Percentiles rank a stretch among this genome's conserved stretches.
phyloP scores from a whole-genome alignment of 1,140 invertebrate genomes.

The Heliconius congener region DNA sequence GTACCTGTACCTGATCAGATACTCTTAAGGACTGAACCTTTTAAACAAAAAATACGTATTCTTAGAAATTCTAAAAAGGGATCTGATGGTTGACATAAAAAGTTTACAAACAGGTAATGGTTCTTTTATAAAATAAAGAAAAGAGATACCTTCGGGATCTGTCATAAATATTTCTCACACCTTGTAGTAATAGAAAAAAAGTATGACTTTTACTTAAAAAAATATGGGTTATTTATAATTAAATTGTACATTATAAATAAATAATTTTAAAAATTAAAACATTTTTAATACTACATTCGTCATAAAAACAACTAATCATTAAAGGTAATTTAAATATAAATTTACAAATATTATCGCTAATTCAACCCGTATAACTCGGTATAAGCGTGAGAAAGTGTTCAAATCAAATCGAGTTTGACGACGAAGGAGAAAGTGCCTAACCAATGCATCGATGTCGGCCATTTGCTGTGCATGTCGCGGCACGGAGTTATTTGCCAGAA shows the following conservation, averaged over 20 bases:
- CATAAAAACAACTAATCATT: neutral
- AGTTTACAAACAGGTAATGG: neutral
- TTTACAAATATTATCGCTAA: neutral
- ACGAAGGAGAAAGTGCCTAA: conserved; percentile 64
- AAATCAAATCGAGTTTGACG: conserved; percentile 29
- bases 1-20: neutral
- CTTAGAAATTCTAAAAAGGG: neutral
- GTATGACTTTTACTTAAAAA: no score
- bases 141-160: neutral
- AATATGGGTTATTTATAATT: no score
- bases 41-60: neutral
- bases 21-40: neutral
- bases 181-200: no score
- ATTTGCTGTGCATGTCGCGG: conserved; percentile 52
- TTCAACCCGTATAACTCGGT: conserved; percentile 6
- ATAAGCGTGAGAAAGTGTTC: conserved; percentile 28
- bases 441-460: conserved; percentile 61
- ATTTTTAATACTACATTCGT: no score
- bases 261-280: no score
- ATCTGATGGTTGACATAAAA: neutral
- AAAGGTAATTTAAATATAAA: neutral
- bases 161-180: no score
- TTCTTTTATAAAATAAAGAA: neutral
- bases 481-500: conserved; percentile 42
- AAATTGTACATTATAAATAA: no score